phyloP scores from a whole-genome alignment of 2,888 invertebrate species.

The Eulithis prunata region DNA sequence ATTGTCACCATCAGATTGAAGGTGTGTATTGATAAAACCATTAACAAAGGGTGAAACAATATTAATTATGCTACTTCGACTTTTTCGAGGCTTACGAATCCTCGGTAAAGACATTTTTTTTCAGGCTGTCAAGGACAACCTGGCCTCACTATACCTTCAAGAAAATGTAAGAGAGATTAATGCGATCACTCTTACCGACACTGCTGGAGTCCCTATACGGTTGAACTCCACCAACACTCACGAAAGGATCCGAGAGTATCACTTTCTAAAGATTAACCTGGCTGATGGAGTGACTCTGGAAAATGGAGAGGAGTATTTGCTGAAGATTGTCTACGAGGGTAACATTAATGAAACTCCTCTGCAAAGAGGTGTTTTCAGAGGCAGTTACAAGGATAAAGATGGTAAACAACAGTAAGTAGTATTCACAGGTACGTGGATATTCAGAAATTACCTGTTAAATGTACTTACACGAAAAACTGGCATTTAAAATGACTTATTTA shows the following conservation, averaged over 20 bases:
- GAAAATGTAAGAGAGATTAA: constrained; percentile 68
- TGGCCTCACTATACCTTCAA: constrained; percentile 62
- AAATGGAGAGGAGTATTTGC: constrained; percentile 51
- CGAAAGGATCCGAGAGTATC: constrained; percentile 59
- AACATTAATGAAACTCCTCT: constrained; percentile 77
- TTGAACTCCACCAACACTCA: constrained; percentile 50
- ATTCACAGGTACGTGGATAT: not conserved
- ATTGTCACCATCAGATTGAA: constrained; percentile 63
- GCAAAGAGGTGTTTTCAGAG: constrained; percentile 74
- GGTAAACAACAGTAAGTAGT: constrained; percentile 63
- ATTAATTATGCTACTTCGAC: no score
- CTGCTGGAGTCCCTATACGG: constrained; percentile 42
- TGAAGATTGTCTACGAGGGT: constrained; percentile 66
- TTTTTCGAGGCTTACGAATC: no score
- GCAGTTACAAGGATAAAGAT: constrained; percentile 61
- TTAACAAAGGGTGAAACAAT: no score
- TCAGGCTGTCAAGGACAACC: constrained; percentile 56
- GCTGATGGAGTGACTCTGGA: constrained; percentile 54
- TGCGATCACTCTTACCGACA: constrained; percentile 50
- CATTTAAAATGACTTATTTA: not conserved
- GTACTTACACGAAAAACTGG: no score
- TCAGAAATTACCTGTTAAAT: not conserved
- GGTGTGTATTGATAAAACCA: constrained; percentile 49
- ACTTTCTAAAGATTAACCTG: constrained; percentile 69
- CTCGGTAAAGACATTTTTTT: not conserved